phyloP scores from a whole-genome alignment of 2,797 vertebrate genomes.

The Pelochelys cantorii region DNA sequence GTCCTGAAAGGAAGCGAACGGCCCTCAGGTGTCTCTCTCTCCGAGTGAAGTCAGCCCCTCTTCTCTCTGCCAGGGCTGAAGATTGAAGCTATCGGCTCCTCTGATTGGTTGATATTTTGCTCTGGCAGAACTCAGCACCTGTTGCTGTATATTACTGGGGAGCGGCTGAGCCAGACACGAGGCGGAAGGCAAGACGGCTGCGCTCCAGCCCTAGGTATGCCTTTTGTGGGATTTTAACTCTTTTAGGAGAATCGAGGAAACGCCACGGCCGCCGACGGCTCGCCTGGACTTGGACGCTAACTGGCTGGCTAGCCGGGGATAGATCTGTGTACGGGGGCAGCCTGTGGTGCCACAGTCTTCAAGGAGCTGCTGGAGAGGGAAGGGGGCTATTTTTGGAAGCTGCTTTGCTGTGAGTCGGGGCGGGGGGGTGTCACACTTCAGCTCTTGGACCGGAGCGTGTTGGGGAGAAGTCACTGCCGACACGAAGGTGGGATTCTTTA shows the following conservation, averaged over 20 bases:
- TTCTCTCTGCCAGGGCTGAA: neutral
- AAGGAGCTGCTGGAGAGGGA: rapidly evolving
- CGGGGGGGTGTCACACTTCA: neutral
- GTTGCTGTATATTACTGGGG: slow-evolving; percentile 67
- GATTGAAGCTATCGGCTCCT: neutral
- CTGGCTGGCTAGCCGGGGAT: neutral
- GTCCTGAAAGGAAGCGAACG: neutral
- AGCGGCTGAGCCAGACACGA: neutral
- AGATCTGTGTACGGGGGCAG: neutral
- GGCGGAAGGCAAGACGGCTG: slow-evolving; percentile 8
- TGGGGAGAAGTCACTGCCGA: rapidly evolving
- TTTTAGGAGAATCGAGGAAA: rapidly evolving
- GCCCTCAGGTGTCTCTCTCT: neutral
- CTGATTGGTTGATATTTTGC: slow-evolving; percentile 76
- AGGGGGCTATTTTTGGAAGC: slow-evolving; percentile 66
- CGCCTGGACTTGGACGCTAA: neutral
- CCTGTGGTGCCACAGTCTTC: rapidly evolving
- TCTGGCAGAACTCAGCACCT: slow-evolving; percentile 62
- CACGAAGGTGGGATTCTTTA: neutral
- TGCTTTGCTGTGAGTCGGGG: slow-evolving; percentile 66
- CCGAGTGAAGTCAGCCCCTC: neutral
- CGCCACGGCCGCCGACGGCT: rapidly evolving
- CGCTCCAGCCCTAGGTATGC: slow-evolving; percentile 41
- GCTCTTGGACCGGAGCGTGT: neutral
- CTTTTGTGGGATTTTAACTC: neutral